Conservation (phyloP, 2,113 vertebrate genomes). For the Monopterus albus region DNA sequence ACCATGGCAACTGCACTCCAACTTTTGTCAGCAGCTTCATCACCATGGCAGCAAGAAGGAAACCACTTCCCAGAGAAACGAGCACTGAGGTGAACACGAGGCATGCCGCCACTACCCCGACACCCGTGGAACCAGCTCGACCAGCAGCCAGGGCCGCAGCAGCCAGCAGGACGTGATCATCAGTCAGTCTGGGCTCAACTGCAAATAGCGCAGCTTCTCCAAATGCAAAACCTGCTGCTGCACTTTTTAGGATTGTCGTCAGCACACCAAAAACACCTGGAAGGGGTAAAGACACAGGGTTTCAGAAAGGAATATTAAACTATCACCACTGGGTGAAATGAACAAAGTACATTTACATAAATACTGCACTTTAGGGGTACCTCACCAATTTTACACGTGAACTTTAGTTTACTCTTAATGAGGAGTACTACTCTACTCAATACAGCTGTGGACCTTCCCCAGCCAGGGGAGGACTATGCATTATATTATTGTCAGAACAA, state of each 20-base stretch:
- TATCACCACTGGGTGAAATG: background rate
- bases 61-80: slow-evolving; percentile 64
- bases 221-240: slow-evolving; percentile 61
- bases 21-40: slow-evolving; percentile 42
- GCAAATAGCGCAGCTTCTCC: slow-evolving; percentile 58
- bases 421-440: too few relatives aligned
- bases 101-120: slow-evolving; percentile 52
- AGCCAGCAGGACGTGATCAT: slow-evolving; percentile 46
- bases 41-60: slow-evolving; percentile 54
- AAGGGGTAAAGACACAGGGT: background rate
- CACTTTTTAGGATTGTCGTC: slow-evolving; percentile 32
- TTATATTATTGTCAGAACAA: too few relatives aligned
- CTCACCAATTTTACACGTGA: background rate
- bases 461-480: too few relatives aligned
- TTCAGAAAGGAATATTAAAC: background rate
- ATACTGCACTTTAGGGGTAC: too few relatives aligned
- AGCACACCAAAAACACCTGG: slow-evolving; percentile 18
- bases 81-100: slow-evolving; percentile 65
- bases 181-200: slow-evolving; percentile 28
- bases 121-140: slow-evolving; percentile 60
- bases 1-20: slow-evolving; percentile 15
- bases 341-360: background rate
- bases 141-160: slow-evolving; percentile 25
- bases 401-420: background rate
- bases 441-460: too few relatives aligned